Base-by-base conservation (phyloP, 2,113 vertebrate genomes). In the Notarius quadriscutis region DNA sequence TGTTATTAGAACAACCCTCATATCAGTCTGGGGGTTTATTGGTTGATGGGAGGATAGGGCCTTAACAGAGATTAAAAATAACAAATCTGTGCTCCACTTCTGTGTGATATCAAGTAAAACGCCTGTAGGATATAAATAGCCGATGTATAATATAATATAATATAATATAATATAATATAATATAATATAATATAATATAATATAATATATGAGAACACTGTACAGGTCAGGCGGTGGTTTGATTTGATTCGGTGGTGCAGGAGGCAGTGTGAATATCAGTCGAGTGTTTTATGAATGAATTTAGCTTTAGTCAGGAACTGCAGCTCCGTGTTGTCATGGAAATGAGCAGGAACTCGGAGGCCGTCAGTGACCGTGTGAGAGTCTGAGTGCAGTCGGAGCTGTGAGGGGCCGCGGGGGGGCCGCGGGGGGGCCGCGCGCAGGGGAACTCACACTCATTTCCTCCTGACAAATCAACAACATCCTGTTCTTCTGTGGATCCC, bases 381-480 rank as follows among this genome's bases (percentile, higher is more conserved):
- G 92, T 86, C 62, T 90, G 92, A 81, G 88, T 93, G 92, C 92
- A 93, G 92, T 90, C 92, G 89, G 87, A 89, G 93, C 89, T 91
- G 88, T 80, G 81, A 79, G 78, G 75, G 65, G 81, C 82, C 72
- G 86, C 89, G n/a, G n/a, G 92, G 92, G 91, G 91, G 89, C 80
- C 79, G 82, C 92, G 92, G 94, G 93, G 91, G 93, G 95, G 95
- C 95, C 96, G 95, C 95, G 95, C 94, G 92, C 96, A 96, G 96
- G 96, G 95, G 97, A 97, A 97, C 95, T 97, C 96, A 95, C 96
- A 96, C 96, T 97, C 95, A 97, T 97, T 97, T 98, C 96, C 97
- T 96, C 95, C 93, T 94, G 97, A 97, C 97, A 97, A 97, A 97
- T 97, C 96, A 96, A 97, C 97, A 96, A 96, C 97, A 97, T 97